phyloP scores from a whole-genome alignment of 2,888 invertebrate species.

The Drosophila leonis region DNA sequence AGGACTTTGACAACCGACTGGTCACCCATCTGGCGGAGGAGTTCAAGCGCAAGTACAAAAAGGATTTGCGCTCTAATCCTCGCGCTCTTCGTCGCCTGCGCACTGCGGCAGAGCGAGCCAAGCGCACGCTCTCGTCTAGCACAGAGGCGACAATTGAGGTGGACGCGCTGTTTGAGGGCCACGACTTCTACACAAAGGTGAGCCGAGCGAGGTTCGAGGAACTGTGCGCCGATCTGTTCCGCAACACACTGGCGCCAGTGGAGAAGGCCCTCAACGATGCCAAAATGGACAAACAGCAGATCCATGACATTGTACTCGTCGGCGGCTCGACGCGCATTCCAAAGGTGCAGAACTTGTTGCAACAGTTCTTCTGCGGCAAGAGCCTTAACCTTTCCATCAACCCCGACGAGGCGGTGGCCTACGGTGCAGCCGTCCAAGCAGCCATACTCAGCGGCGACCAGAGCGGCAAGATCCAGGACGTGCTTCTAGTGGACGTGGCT shows the following conservation, averaged over 20 bases:
- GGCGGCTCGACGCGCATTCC: too few relatives aligned
- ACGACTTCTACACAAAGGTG: too few relatives aligned
- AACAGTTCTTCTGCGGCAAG: too few relatives aligned
- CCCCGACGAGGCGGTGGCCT: too few relatives aligned
- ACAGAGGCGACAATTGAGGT: too few relatives aligned
- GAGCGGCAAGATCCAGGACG: conserved; percentile 31
- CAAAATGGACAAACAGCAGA: conserved; percentile 35
- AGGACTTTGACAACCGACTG: conserved; percentile 29
- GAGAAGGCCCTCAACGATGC: conserved; percentile 37
- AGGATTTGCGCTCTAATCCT: conserved; percentile 9
- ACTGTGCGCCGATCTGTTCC: too few relatives aligned
- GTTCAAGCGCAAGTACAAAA: conserved; percentile 35
- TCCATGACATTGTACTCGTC: conserved; percentile 22
- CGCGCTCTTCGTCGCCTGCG: conserved; percentile 5
- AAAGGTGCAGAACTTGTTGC: too few relatives aligned
- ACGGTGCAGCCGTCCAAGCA: conserved; percentile 33
- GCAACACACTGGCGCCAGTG: conserved; percentile 19
- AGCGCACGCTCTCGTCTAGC: too few relatives aligned
- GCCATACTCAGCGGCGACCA: conserved; percentile 34
- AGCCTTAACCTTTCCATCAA: too few relatives aligned
- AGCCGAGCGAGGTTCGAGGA: too few relatives aligned
- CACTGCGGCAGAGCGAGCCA: too few relatives aligned
- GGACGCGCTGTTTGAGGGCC: too few relatives aligned
- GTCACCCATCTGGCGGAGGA: conserved; percentile 36
- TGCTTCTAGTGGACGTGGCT: conserved; percentile 30